phyloP scores from a whole-genome alignment of 2,888 invertebrate genomes.

The Cryptus viduatorius region DNA sequence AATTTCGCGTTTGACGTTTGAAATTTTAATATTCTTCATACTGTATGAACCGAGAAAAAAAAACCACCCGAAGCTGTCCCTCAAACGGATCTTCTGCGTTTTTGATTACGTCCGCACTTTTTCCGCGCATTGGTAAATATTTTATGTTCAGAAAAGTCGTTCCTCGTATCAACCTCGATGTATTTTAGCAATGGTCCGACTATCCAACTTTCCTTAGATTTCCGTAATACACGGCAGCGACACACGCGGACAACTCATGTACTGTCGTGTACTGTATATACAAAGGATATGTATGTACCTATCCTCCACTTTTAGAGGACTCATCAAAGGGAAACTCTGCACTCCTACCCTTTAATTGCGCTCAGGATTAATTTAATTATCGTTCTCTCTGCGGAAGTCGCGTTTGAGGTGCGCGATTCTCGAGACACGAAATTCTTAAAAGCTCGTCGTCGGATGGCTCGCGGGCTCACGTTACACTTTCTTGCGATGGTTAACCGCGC shows the following conservation, averaged over 20 bases:
- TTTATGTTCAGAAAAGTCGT: conserved; percentile 13
- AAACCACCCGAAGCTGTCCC: neutral
- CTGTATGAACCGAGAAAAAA: neutral
- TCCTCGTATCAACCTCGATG: neutral
- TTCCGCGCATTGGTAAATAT: neutral
- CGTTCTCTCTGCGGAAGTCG: conserved; percentile 21
- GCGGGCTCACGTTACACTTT: neutral
- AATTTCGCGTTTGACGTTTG: neutral
- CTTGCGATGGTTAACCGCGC: conserved; percentile 4
- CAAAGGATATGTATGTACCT: neutral
- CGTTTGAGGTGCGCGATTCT: neutral
- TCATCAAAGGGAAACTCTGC: conserved; percentile 46
- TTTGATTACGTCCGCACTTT: neutral
- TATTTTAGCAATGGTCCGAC: neutral
- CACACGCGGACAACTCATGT: neutral
- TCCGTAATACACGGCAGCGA: neutral
- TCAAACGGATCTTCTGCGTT: neutral
- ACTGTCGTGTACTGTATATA: neutral
- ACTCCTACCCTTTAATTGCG: conserved; percentile 5
- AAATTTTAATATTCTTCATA: neutral
- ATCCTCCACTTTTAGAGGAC: neutral
- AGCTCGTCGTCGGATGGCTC: conserved; percentile 4
- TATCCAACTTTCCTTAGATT: neutral
- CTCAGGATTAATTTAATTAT: conserved; percentile 56
- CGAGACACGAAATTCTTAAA: conserved; percentile 6